Evolutionary conservation across 2,888 invertebrate genomes (phyloP).

Genomic region (Lacanobia oleracea): DNA sequence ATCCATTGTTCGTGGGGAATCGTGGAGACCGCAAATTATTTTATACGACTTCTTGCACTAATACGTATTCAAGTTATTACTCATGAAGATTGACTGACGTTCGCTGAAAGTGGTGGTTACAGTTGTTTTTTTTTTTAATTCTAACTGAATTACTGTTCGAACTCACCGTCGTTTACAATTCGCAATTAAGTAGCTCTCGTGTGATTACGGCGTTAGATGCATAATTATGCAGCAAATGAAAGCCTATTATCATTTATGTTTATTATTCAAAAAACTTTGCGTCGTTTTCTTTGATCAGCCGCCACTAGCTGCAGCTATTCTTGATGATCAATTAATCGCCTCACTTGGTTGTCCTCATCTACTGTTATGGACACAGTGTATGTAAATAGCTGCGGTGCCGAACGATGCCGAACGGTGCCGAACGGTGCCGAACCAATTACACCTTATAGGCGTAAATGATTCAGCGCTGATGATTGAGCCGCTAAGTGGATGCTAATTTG

Average conservation of each 20-base stretch:
- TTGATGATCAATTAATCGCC: conserved; percentile 16
- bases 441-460: conserved; percentile 18
- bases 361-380: conserved; percentile 43
- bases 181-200: background rate
- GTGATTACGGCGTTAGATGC: conserved; percentile 11
- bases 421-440: conserved; percentile 36
- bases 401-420: too few species aligned
- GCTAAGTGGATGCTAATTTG: conserved; percentile 18
- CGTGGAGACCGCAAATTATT: background rate
- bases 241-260: conserved; percentile 28
- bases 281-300: conserved; percentile 22
- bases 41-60: background rate
- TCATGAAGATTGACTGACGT: background rate
- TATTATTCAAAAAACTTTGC: conserved; percentile 13
- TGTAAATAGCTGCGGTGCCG: conserved; percentile 30
- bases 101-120: background rate
- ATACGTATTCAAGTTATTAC: background rate
- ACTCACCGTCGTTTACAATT: background rate
- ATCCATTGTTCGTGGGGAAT: conserved; percentile 14
- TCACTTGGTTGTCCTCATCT: conserved; percentile 1
- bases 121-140: background rate
- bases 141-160: background rate
- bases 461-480: conserved; percentile 12
- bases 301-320: conserved; percentile 14
- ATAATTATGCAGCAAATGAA: background rate